These are phyloP conservation scores for Centropus bengalensis DNA, from an alignment of 2,113 vertebrate species.

Conservation along the genomic window DNA sequence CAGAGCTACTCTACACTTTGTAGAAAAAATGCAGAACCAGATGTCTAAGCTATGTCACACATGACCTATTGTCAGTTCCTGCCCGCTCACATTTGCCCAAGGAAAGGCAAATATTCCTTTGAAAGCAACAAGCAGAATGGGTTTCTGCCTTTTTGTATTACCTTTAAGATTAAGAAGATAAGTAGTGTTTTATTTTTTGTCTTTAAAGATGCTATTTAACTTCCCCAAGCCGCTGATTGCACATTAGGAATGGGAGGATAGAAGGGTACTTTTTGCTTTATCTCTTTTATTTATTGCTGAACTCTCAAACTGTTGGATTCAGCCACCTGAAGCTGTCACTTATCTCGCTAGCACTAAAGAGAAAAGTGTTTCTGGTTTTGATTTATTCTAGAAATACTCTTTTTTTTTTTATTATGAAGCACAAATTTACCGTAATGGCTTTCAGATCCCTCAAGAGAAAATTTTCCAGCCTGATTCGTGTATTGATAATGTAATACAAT, in stretches of 20 bases:
- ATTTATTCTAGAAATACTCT: slow-evolving; percentile 48
- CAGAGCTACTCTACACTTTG: neutral
- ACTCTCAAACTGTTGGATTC: neutral
- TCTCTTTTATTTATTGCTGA: slow-evolving; percentile 32
- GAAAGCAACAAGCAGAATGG: neutral
- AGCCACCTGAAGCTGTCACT: slow-evolving; percentile 32
- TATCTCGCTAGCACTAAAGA: slow-evolving; percentile 20
- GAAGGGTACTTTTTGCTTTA: slow-evolving; percentile 9
- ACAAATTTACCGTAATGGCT: slow-evolving; percentile 48
- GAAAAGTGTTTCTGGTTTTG: slow-evolving; percentile 53
- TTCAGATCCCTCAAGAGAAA: slow-evolving; percentile 31
- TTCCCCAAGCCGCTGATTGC: slow-evolving; percentile 8
- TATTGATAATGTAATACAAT: slow-evolving; percentile 34
- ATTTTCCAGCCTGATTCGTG: slow-evolving; percentile 29
- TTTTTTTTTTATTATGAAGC: slow-evolving; percentile 39
- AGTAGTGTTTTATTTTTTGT: neutral
- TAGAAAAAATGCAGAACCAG: neutral
- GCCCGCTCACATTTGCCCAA: neutral
- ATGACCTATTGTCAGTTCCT: neutral
- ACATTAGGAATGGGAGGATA: neutral
- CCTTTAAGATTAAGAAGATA: neutral
- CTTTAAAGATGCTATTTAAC: slow-evolving; percentile 22
- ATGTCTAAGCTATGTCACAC: neutral
- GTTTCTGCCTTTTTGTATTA: neutral
- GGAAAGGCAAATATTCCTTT: neutral